Evolutionary conservation across 2,113 vertebrate species (phyloP).

Genomic region (Scartelaos histophorus): DNA sequence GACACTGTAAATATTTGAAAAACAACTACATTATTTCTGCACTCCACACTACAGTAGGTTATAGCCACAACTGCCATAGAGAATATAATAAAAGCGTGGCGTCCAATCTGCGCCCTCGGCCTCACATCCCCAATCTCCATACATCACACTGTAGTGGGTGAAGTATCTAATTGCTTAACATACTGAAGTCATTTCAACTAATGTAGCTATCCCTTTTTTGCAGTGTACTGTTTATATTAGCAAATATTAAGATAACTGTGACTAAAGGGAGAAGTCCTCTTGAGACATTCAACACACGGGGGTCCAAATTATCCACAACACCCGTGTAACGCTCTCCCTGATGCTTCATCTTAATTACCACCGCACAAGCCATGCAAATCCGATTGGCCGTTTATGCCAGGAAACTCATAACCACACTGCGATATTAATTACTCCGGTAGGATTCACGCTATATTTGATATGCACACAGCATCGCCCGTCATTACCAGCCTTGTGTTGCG

Average conservation of each 20-base stretch:
- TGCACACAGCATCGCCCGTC: slow-evolving; percentile 61
- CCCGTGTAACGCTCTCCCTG: slow-evolving; percentile 41
- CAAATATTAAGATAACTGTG: slow-evolving; percentile 53
- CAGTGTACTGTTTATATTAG: slow-evolving; percentile 15
- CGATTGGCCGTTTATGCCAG: slow-evolving; percentile 73
- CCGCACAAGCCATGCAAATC: slow-evolving; percentile 70
- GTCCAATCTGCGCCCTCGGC: too few relatives aligned
- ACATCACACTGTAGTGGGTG: too few relatives aligned
- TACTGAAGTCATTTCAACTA: neutral
- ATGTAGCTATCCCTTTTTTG: neutral
- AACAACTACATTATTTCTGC: too few relatives aligned
- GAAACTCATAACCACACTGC: slow-evolving; percentile 75
- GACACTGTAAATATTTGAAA: too few relatives aligned
- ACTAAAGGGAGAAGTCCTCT: slow-evolving; percentile 34
- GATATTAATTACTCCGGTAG: slow-evolving; percentile 76
- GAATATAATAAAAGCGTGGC: too few relatives aligned
- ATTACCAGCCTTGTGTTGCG: slow-evolving; percentile 75
- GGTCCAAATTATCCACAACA: slow-evolving; percentile 47
- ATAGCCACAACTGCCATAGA: too few relatives aligned
- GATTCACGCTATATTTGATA: slow-evolving; percentile 75
- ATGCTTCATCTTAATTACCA: slow-evolving; percentile 67
- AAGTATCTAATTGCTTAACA: neutral
- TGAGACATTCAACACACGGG: slow-evolving; percentile 20
- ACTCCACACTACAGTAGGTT: too few relatives aligned
- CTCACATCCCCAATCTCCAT: too few relatives aligned